Percentiles rank a stretch among this genome's conserved stretches.
Conservation (phyloP, 2,888 invertebrate species). For the Sisyra terminalis region DNA sequence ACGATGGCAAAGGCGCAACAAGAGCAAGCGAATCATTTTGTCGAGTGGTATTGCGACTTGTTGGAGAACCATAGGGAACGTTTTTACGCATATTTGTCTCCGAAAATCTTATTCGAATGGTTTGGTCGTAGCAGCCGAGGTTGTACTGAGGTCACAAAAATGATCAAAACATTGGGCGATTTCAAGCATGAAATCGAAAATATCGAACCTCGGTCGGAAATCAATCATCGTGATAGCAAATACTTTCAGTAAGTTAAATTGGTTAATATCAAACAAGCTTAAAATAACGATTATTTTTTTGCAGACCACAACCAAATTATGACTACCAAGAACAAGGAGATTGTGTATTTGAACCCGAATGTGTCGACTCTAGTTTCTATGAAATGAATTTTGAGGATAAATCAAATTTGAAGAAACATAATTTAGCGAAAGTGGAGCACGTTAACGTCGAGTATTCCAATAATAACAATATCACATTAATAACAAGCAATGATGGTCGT, state of each 20-base stretch:
- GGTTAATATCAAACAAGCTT: neutral
- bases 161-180: constrained; percentile 35
- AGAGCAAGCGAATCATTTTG: constrained; percentile 20
- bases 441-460: no score
- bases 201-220: constrained; percentile 20
- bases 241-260: constrained; percentile 4
- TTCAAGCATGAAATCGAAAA: constrained; percentile 32
- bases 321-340: neutral
- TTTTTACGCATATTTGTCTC: constrained; percentile 21
- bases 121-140: constrained; percentile 44
- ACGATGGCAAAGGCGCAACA: constrained; percentile 12
- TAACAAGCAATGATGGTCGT: neutral
- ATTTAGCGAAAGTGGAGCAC: no score
- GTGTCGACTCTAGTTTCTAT: no score
- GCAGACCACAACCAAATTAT: neutral
- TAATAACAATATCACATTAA: no score
- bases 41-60: constrained; percentile 23
- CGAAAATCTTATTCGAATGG: constrained; percentile 37
- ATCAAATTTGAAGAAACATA: no score
- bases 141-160: constrained; percentile 36
- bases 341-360: neutral
- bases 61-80: constrained; percentile 21
- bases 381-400: no score
- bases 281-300: neutral
- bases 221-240: constrained; percentile 7